Base-by-base conservation (phyloP, 2,797 vertebrate genomes). In the Antennarius maculatus region DNA sequence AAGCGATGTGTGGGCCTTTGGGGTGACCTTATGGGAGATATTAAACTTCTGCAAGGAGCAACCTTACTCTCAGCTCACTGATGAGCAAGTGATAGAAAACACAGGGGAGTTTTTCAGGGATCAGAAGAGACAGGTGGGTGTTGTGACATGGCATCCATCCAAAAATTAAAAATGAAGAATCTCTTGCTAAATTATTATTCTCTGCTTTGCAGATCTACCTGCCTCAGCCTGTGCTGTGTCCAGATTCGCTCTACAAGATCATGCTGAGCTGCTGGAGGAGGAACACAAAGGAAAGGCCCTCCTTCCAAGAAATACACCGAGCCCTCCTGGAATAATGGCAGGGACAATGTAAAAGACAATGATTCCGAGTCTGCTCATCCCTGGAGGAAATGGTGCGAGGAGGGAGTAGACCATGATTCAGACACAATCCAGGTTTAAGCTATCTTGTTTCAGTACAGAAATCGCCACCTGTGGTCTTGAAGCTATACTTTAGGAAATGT, bases 31-130 rank as follows among this genome's bases (percentile, higher is more conserved):
- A 68, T 99, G 98, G 98, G 98, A 99, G 89, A 97, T 95, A 12
- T 91, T 99, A 66, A 99, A 95, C 1, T 97, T 99, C 80, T 99
- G 98, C 89, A 95, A 94, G 75, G 97, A 99, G 86, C 98, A 99
- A 71, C 98, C 98, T 0, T 99, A 99, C 85, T 97, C 95, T 14
- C 95, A 98, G 89, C 93, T 99, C 68, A 97, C 97, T 0, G 98
- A 99, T 0, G 98, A 99, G 82, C 98, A 99, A 90, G 97, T 99
- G 86, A 99, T 99, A 8, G 98, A 99, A 80, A 99, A 99, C 89
- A 99, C 98, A 0, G 98, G 97, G 37, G 98, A 99, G 91, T 99
- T 99, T 88, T 99, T 99, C 93, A 93, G 98, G 84, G 96, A 99
- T 90, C 97, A 99, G 84, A 97, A 96, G 84, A 94, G 95, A 82